phyloP scores from a whole-genome alignment of 2,888 invertebrate species.

The Chloroclysta siterata region DNA sequence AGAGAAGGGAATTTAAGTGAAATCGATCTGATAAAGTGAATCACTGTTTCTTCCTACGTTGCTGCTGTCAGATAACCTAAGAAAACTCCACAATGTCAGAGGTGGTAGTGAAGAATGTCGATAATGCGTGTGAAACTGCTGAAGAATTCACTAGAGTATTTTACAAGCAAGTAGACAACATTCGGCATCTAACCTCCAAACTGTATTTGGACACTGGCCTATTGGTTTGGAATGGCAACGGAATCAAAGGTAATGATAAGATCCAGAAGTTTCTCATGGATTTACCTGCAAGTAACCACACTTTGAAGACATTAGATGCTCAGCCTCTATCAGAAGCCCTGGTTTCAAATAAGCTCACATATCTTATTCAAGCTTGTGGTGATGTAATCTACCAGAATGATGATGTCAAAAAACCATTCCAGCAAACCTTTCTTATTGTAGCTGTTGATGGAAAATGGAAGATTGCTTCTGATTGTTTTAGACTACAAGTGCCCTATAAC shows the following conservation, averaged over 20 bases:
- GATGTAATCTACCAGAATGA: constrained; percentile 89
- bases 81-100: constrained; percentile 64
- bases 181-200: constrained; percentile 91
- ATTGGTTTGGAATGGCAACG: constrained; percentile 97
- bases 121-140: constrained; percentile 93
- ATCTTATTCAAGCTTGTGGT: constrained; percentile 93
- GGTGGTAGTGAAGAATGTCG: constrained; percentile 87
- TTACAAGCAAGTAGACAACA: constrained; percentile 95
- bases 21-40: too few relatives aligned
- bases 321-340: constrained; percentile 93
- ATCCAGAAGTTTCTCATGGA: constrained; percentile 95
- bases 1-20: too few relatives aligned
- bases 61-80: neutral
- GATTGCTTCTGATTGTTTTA: constrained; percentile 94
- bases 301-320: constrained; percentile 91
- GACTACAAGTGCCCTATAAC: constrained; percentile 87
- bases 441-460: constrained; percentile 97
- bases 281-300: constrained; percentile 92
- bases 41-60: too few relatives aligned
- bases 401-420: constrained; percentile 87
- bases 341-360: constrained; percentile 91
- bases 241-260: constrained; percentile 90
- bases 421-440: constrained; percentile 94
- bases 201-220: constrained; percentile 93
- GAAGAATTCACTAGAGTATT: constrained; percentile 95